These are phyloP conservation scores for Passerina amoena DNA, from an alignment of 2,113 vertebrate species.

Conservation along the genomic window DNA sequence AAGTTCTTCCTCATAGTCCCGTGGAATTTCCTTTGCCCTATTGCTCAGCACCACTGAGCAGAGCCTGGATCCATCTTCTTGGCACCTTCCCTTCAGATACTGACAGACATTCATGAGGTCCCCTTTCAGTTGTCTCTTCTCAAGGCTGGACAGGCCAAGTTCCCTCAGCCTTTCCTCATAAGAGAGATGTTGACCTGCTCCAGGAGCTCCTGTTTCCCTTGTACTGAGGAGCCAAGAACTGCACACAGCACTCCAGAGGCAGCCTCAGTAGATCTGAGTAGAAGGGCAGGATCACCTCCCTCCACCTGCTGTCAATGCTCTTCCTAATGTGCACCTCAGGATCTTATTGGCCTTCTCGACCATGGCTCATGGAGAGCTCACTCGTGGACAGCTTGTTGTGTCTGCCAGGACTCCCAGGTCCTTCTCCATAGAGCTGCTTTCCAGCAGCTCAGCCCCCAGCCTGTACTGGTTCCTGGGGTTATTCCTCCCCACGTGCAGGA, in stretches of 20 bases:
- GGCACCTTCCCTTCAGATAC: not conserved
- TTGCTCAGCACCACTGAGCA: not conserved
- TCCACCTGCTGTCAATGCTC: rapidly evolving
- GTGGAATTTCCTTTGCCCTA: not conserved
- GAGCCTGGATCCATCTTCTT: not conserved
- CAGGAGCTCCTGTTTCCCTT: not conserved
- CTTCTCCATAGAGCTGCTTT: not conserved
- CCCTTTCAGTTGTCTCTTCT: not conserved
- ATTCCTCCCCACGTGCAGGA: not conserved
- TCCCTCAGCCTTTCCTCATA: not conserved
- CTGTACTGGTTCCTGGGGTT: not conserved
- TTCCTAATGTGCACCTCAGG: not conserved
- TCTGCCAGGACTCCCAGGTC: rapidly evolving
- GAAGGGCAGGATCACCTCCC: not conserved
- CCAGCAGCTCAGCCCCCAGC: not conserved
- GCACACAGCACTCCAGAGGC: not conserved
- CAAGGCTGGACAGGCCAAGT: not conserved
- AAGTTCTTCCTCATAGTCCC: not conserved
- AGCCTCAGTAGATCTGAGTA: not conserved
- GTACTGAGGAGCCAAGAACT: not conserved
- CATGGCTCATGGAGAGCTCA: too few species aligned
- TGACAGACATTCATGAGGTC: too few species aligned
- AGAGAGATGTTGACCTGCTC: not conserved
- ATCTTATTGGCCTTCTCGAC: not conserved
- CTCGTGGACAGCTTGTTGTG: not conserved